phyloP scores from a whole-genome alignment of 2,888 invertebrate species.

The Cylindroiulus punctatus region DNA sequence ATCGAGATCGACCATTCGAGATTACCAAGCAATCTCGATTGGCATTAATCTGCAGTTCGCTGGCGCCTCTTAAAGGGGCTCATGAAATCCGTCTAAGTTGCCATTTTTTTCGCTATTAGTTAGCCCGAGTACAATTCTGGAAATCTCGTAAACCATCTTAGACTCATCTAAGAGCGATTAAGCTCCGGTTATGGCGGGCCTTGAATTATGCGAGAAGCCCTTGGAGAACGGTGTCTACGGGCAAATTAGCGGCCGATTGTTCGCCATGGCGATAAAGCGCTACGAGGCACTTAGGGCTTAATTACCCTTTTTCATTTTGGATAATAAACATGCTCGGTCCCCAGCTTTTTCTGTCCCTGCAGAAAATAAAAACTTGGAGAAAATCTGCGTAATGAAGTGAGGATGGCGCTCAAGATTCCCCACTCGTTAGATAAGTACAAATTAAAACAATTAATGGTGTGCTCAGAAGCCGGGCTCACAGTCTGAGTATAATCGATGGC shows the following conservation, averaged over 20 bases:
- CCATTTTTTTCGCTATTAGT: background rate
- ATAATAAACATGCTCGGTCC: background rate
- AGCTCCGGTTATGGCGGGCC: background rate
- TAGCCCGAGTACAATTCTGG: background rate
- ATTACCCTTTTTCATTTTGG: background rate
- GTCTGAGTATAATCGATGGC: background rate
- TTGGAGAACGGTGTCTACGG: background rate
- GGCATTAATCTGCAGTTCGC: too few species aligned
- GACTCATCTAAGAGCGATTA: background rate
- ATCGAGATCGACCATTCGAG: too few species aligned
- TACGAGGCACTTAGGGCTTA: conserved; percentile 1
- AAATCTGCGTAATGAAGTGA: background rate
- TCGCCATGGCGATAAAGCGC: background rate
- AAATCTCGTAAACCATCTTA: background rate
- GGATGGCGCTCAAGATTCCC: background rate
- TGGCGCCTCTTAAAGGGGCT: background rate
- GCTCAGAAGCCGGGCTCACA: background rate
- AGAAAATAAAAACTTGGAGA: background rate
- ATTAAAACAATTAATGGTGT: background rate
- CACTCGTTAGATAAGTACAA: background rate
- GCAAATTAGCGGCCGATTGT: background rate
- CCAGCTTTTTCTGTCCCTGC: background rate
- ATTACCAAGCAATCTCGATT: too few species aligned
- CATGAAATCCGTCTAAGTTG: background rate
- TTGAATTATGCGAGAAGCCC: background rate